Evolutionary conservation across 2,888 invertebrate genomes (phyloP), one percentile per base, ranked within the genome.

Genomic region (Liposcelis brunnea): DNA sequence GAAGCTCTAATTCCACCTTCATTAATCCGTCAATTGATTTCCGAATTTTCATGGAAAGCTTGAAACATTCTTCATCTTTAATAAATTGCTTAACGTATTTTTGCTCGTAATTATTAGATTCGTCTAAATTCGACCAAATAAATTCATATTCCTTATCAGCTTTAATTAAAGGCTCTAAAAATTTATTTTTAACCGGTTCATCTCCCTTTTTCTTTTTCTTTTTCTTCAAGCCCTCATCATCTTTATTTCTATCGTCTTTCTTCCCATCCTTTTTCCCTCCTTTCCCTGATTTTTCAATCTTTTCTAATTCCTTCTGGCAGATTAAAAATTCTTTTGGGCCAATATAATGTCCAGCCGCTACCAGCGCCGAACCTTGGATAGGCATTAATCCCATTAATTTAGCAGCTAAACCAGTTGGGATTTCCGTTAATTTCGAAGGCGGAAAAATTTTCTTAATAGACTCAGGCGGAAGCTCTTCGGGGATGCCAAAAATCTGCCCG

Each of bases 21-120:
- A 52, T 49, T 8, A 51, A 11, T 18, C 42, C 47, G 50, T 67
- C 67, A 10, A 69, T 68, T 45, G 64, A 59, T 2, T 58, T 48
- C 33, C 62, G 51, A 12, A 69, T 59, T 52, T 67, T 66, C 11
- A 55, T 52, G 43, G 64, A 64, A 21, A 69, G 65, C 50, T 65
- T 62, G n/a, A 55, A 50, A n/a, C 65, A 50, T 52, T 68, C 68
- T 47, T 66, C 65, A 47, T 61, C 60, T 46, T 64, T 60, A 47
- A 70, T 62, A 32, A 38, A 8, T 38, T 40, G 10, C 2, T 37
- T 11, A 35, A 32, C 48, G 69, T 56, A 45, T 64, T 35, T 16
- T 10, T 35, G 35, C 10, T 35, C 35, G 15, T 35, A 16, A 35
- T 35, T 14, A 7, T 16, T 16, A 7, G 35, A 35, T 7, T 35